Evolutionary conservation across 2,113 vertebrate species (phyloP), one percentile per base, ranked within the genome.

Genomic region (Suncus etruscus): DNA sequence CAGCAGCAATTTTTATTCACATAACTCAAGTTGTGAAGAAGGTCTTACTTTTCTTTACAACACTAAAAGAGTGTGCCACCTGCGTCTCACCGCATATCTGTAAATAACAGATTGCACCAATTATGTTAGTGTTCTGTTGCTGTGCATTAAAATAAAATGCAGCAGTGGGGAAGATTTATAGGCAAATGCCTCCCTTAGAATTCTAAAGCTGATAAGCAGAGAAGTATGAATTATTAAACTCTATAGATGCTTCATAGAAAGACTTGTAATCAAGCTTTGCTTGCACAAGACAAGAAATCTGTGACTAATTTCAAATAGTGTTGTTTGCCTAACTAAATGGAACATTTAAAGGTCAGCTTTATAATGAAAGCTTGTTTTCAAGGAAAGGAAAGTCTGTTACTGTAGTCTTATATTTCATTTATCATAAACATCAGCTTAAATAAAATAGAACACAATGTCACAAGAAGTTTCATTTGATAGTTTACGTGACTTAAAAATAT

Each of bases 31-130:
- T 91, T 83, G 8, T 78, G 77, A 97, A 92, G 85, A 82, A 96
- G 78, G 16, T 83, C 61, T 94, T 78, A 20, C 84, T 93, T 95
- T 94, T 83, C 87, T 79, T 86, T 83, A 27, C 12, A 92, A 65
- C 45, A 89, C 80, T 95, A 95, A 97, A 95, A 94, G 76, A 75
- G 61, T 80, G 95, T 96, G 69, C 78, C 96, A 97, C 93, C 92
- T 96, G 54, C 31, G 48, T 96, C 93, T 97, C 77, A 1, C 90
- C 6, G 39, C 48, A 11, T 87, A 95, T 96, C 94, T 97, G 94
- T 96, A 96, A 97, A 97, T 96, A 97, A 95, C 93, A 97, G 94
- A 97, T 97, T 96, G 95, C 61, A 95, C 92, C 94, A 97, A 96
- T 98, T 97, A 97, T 45, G 70, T 83, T 95, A 86, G 90, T 91